phyloP scores from a whole-genome alignment of 2,113 vertebrate species.

The Chrysemys picta region DNA sequence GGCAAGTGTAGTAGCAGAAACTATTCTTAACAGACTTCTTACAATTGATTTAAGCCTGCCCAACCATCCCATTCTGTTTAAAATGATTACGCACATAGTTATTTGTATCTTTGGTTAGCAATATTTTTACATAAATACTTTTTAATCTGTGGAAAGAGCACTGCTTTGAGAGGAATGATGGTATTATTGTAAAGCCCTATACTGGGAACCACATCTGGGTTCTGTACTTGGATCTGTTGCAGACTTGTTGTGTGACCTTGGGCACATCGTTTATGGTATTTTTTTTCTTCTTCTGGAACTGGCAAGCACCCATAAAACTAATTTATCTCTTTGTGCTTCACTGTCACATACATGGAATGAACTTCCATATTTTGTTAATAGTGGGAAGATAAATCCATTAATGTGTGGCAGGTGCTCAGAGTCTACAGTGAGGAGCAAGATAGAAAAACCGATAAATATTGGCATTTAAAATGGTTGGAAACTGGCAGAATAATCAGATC shows the following conservation, averaged over 20 bases:
- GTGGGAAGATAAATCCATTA: neutral
- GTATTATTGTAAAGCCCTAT: neutral
- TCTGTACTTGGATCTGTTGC: neutral
- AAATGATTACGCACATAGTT: neutral
- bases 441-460: neutral
- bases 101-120: neutral
- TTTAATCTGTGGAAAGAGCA: neutral
- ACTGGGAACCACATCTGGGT: neutral
- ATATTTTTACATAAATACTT: neutral
- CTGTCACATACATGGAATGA: neutral
- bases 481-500: neutral
- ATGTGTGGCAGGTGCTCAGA: neutral
- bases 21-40: neutral
- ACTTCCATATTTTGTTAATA: neutral
- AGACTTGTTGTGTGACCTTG: neutral
- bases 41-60: neutral
- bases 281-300: neutral
- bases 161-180: neutral
- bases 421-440: neutral
- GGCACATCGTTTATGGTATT: neutral
- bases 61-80: neutral
- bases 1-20: neutral
- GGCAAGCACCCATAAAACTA: neutral
- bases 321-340: neutral
- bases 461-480: neutral